Base-by-base conservation (phyloP, 2,888 invertebrate species). In the Hymenopus coronatus region DNA sequence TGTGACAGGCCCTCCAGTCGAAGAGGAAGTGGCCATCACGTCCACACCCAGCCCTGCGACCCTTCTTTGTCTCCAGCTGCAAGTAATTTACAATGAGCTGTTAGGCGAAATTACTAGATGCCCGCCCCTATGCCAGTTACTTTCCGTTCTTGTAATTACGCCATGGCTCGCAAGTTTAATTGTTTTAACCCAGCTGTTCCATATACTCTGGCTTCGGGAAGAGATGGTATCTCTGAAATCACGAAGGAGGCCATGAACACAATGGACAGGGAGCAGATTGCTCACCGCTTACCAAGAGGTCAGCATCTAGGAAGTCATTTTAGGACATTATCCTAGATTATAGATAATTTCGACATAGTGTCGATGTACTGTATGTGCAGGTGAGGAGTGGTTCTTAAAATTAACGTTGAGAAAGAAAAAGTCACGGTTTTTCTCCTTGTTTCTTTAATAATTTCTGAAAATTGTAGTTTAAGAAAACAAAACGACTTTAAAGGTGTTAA, bases 161-260 rank as follows among this genome's bases (percentile, higher is more conserved):
- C 54, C 54, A 25, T 70, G 54, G 20, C 33, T 87, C 82, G 33
- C 82, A 82, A 33, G 70, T 70, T 86, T 87, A 87, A 87, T 87
- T 82, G 82, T 82, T 82, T 87, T 33, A 33, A 87, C 87, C 87
- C 40, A 28, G 87, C 82, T 81, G 86, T 86, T 81, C 81, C 81
- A 28, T 86, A 86, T 86, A 81, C 30, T 14, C 70, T 6, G 70
- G 6, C 28, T 9, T 28, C n/a, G 33, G 81, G 82, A 81, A 82
- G 33, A 81, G 82, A 87, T 33, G n/a, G 81, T 87, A 82, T 82
- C n/a, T 12, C n/a, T 15, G 46, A 15, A 70, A 70, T 70, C 54
- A 70, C 54, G 54, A 70, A 70, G 54, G 25, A 25, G 54, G 54
- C 54, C 25, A 8, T 20, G 54, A 70, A 70, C 15, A 70, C 54